Evolutionary conservation across 2,797 vertebrate genomes (phyloP).

Genomic region (Diceros bicornis): DNA sequence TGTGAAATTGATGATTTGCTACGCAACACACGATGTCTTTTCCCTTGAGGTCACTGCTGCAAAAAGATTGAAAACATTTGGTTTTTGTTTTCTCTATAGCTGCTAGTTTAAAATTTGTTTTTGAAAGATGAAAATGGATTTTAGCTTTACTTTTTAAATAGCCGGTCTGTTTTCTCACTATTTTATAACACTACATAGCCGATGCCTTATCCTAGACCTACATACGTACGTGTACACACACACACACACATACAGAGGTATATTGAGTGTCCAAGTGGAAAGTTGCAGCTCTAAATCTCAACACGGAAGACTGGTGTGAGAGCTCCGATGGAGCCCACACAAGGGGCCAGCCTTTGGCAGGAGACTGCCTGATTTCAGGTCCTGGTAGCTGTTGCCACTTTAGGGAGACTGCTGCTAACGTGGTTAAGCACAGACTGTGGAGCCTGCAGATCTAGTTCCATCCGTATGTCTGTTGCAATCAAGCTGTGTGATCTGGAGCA

Average conservation of each 20-base stretch:
- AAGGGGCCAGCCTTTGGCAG: not conserved
- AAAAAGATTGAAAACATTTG: not conserved
- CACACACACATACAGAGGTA: not conserved
- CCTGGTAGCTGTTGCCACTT: not conserved
- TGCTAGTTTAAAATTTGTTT: slow-evolving; percentile 29
- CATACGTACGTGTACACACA: not conserved
- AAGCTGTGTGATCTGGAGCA: not conserved
- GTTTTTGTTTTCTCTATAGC: not conserved
- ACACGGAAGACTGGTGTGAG: not conserved
- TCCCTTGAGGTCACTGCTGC: not conserved
- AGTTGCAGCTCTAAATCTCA: not conserved
- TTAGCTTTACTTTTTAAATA: slow-evolving; percentile 21
- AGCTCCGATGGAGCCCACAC: not conserved
- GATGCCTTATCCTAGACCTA: not conserved
- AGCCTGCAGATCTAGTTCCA: not conserved
- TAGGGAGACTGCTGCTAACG: not conserved
- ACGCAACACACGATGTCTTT: not conserved
- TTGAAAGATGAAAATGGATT: slow-evolving; percentile 15
- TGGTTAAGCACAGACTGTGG: not conserved
- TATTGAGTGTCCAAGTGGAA: not conserved
- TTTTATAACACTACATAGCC: not conserved
- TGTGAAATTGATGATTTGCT: not conserved
- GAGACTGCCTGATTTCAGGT: not conserved
- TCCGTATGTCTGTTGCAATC: not conserved
- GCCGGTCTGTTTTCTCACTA: not conserved